A percentile compares a stretch with the other conserved stretches of the same genome.
These are phyloP conservation scores for Phytoseiulus persimilis DNA, from an alignment of 2,888 invertebrate genomes.

Conservation along the genomic window DNA sequence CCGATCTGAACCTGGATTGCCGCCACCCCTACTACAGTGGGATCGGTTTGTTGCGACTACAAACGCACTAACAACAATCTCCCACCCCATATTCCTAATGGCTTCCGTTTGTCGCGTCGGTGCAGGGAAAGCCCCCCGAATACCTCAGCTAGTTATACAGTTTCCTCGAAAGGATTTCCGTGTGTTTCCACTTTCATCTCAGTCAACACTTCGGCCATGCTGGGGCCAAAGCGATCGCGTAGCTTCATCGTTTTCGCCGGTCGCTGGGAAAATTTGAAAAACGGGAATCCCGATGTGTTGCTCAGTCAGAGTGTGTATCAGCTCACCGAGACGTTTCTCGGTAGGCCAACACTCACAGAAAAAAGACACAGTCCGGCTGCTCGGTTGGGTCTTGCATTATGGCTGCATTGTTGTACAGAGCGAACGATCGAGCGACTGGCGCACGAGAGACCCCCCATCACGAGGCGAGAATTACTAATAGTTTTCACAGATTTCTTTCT, in stretches of 20 bases:
- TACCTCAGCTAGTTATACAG: too few relatives aligned
- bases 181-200: too few relatives aligned
- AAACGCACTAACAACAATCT: not conserved
- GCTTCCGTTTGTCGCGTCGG: not conserved
- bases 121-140: not conserved
- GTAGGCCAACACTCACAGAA: not conserved
- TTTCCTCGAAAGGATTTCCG: too few relatives aligned
- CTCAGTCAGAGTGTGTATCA: too few relatives aligned
- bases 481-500: constrained; percentile 5
- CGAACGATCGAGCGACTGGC: not conserved
- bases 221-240: too few relatives aligned
- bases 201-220: too few relatives aligned
- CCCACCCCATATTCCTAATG: not conserved
- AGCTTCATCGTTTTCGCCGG: too few relatives aligned
- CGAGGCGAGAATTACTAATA: not conserved
- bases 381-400: not conserved
- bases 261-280: too few relatives aligned
- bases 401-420: not conserved
- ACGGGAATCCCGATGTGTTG: too few relatives aligned
- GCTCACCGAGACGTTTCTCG: not conserved
- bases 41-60: not conserved
- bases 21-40: not conserved
- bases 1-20: not conserved
- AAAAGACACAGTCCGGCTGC: not conserved
- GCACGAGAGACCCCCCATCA: not conserved